These are phyloP conservation scores for Drosophila parthenogenetica DNA, from an alignment of 2,888 invertebrate genomes.

Conservation along the genomic window DNA sequence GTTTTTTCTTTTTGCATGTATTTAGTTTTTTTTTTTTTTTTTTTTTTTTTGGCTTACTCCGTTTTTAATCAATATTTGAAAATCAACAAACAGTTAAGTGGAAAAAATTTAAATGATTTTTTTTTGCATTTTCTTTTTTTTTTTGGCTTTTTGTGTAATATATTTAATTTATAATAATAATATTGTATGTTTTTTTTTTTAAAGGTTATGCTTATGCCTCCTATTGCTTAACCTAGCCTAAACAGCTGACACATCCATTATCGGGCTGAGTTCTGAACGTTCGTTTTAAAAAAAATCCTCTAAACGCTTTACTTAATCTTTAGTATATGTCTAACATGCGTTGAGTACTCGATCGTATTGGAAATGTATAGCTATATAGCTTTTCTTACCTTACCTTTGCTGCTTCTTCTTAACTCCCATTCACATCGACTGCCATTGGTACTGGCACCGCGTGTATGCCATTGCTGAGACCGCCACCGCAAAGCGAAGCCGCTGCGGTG, in stretches of 20 bases:
- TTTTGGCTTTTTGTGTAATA: background rate
- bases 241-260: slow-evolving; percentile 18
- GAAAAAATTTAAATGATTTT: slow-evolving; percentile 37
- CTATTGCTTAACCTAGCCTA: slow-evolving; percentile 47
- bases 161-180: background rate
- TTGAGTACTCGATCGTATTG: slow-evolving; percentile 24
- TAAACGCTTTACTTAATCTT: slow-evolving; percentile 25
- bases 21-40: slow-evolving; percentile 7
- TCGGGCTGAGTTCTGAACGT: background rate
- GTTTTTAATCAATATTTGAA: slow-evolving; percentile 37
- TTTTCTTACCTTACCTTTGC: slow-evolving; percentile 1
- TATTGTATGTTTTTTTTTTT: slow-evolving; percentile 1
- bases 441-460: slow-evolving; percentile 61
- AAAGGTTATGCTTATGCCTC: slow-evolving; percentile 22
- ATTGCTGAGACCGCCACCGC: slow-evolving; percentile 60
- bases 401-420: slow-evolving; percentile 78
- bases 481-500: slow-evolving; percentile 46
- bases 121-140: background rate
- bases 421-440: slow-evolving; percentile 70
- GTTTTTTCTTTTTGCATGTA: slow-evolving; percentile 3
- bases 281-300: slow-evolving; percentile 38
- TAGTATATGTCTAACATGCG: slow-evolving; percentile 31
- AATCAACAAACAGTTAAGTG: slow-evolving; percentile 66
- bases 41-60: too few relatives aligned
- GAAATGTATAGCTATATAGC: background rate